Evolutionary conservation across 2,888 invertebrate species (phyloP).

Genomic region (Patella caerulea): DNA sequence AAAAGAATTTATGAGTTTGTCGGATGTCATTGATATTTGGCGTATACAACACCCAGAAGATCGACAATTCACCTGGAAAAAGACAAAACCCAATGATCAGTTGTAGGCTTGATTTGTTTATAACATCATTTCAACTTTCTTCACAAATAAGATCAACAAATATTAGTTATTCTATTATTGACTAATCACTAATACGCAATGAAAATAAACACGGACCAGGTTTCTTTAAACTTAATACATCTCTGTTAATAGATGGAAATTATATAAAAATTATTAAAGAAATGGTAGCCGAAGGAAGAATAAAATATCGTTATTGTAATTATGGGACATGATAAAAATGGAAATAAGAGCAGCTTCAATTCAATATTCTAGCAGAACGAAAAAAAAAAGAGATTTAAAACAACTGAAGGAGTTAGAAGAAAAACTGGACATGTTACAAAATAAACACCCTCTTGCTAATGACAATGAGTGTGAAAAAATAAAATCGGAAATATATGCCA

Average conservation of each 20-base stretch:
- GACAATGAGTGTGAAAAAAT: no score
- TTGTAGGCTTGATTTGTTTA: slow-evolving; percentile 18
- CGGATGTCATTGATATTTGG: slow-evolving; percentile 12
- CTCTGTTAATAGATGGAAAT: background rate
- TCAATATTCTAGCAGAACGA: background rate
- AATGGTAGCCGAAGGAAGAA: background rate
- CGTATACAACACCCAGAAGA: background rate
- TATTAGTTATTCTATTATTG: background rate
- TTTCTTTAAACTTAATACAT: slow-evolving; percentile 22
- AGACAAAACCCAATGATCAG: background rate
- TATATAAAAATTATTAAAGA: slow-evolving; percentile 7
- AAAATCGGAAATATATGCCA: no score
- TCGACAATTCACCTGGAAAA: slow-evolving; percentile 24
- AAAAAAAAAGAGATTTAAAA: background rate
- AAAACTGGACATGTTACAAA: background rate
- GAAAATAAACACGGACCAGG: slow-evolving; percentile 12
- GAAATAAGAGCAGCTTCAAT: slow-evolving; percentile 5
- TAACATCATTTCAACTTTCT: slow-evolving; percentile 6
- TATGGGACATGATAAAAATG: slow-evolving; percentile 7
- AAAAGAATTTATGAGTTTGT: background rate
- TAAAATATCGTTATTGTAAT: background rate
- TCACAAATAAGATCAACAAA: background rate
- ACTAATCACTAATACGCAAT: background rate
- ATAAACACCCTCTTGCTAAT: background rate
- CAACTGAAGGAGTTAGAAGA: background rate